Conservation (phyloP, 1,140 invertebrate species). For the Solen grandis region DNA sequence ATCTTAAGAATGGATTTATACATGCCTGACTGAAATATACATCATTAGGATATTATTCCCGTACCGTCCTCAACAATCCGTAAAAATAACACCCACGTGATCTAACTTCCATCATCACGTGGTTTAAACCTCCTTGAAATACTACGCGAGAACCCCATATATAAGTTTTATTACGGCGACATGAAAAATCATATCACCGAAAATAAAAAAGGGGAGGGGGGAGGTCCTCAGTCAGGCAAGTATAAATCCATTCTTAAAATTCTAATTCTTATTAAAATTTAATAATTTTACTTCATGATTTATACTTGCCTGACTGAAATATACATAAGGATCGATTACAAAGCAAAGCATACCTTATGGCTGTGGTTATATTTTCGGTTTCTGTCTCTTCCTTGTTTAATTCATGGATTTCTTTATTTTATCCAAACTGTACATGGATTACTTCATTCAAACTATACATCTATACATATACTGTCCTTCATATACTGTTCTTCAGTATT, state of each 20-base stretch:
- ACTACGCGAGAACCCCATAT: background rate
- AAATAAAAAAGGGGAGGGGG: background rate
- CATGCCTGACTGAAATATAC: conserved; percentile 6
- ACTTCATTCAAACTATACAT: too few relatives aligned
- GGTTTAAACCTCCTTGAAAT: background rate
- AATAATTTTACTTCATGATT: conserved; percentile 28
- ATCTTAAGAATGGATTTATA: conserved; percentile 47
- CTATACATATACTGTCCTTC: background rate
- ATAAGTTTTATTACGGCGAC: background rate
- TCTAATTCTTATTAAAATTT: conserved; percentile 7
- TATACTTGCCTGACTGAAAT: conserved; percentile 6
- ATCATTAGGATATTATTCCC: background rate
- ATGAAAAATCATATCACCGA: background rate
- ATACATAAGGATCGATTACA: conserved; percentile 4
- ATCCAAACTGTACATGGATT: background rate
- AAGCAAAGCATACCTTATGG: background rate
- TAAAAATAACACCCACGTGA: background rate
- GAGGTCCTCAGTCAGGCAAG: conserved; percentile 6
- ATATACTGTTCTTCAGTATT: background rate
- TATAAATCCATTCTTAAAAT: conserved; percentile 47
- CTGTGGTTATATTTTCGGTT: background rate
- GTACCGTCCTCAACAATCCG: background rate
- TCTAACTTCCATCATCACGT: background rate
- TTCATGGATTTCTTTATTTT: background rate
- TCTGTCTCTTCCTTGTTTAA: background rate